Percentiles rank a stretch among this genome's conserved stretches.
Conservation (phyloP, 2,797 vertebrate species). For the Antennarius maculatus region DNA sequence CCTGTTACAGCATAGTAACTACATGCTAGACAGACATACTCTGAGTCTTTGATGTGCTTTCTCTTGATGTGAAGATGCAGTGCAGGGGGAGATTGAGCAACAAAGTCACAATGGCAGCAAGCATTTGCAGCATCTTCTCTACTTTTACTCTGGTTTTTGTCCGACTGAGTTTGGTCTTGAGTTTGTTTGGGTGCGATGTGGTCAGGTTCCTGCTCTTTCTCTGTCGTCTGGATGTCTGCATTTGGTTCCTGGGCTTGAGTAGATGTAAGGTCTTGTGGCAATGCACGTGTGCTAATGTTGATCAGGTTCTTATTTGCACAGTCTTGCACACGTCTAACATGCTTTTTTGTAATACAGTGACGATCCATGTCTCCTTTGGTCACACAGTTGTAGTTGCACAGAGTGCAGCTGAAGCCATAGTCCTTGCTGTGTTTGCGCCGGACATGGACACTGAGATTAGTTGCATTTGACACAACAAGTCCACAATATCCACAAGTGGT, state of each 20-base stretch:
- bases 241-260: constrained; percentile 40
- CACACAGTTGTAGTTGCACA: constrained; percentile 96
- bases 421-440: constrained; percentile 96
- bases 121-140: constrained; percentile 76
- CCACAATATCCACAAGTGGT: constrained; percentile 92
- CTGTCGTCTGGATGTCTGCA: constrained; percentile 7
- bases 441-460: constrained; percentile 95
- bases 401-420: constrained; percentile 93
- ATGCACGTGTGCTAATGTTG: constrained; percentile 21
- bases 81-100: constrained; percentile 88
- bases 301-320: constrained; percentile 50
- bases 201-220: constrained; percentile 50
- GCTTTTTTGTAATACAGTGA: constrained; percentile 97
- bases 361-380: constrained; percentile 99
- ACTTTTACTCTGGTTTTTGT: constrained; percentile 51
- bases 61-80: constrained; percentile 92
- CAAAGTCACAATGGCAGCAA: constrained; percentile 88
- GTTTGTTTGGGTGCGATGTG: constrained; percentile 43
- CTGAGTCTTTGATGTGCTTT: constrained; percentile 93
- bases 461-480: constrained; percentile 92
- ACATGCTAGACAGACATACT: constrained; percentile 95
- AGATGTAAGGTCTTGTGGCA: constrained; percentile 41
- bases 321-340: constrained; percentile 85
- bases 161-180: constrained; percentile 40
- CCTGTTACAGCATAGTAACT: constrained; percentile 93